Evolutionary conservation across 2,113 vertebrate species (phyloP).

Genomic region (Blennius ocellaris): DNA sequence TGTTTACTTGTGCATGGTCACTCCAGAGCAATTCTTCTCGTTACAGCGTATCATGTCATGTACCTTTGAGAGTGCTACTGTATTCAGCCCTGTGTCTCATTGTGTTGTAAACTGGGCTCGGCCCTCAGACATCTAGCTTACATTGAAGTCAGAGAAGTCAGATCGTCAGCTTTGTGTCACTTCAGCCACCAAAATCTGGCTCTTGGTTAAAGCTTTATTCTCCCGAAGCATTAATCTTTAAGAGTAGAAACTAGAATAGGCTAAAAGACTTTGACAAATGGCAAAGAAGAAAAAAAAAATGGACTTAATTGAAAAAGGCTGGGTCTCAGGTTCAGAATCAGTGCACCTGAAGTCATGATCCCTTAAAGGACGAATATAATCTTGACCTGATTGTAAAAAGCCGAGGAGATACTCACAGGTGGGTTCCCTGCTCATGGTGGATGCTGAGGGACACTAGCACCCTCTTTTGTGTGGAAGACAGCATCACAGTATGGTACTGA

Average conservation of each 20-base stretch:
- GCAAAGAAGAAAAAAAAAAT: too few relatives aligned
- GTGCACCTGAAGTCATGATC: constrained; percentile 62
- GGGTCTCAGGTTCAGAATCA: constrained; percentile 57
- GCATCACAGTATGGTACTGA: constrained; percentile 71
- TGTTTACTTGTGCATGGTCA: constrained; percentile 64
- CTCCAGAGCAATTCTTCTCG: constrained; percentile 36
- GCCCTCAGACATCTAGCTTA: constrained; percentile 50
- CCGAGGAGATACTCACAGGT: constrained; percentile 46
- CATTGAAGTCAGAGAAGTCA: constrained; percentile 52
- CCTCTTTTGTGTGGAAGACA: constrained; percentile 67
- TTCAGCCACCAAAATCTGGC: constrained; percentile 3
- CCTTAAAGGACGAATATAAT: constrained; percentile 51
- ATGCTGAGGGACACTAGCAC: constrained; percentile 65
- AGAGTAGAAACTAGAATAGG: constrained; percentile 41
- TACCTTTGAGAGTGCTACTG: constrained; percentile 52
- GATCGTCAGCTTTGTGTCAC: constrained; percentile 41
- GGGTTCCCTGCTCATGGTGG: constrained; percentile 55
- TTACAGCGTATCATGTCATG: constrained; percentile 61
- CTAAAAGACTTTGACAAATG: constrained; percentile 14
- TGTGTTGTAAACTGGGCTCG: constrained; percentile 52
- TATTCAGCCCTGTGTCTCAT: constrained; percentile 29
- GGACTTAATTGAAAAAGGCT: constrained; percentile 18
- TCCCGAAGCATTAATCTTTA: constrained; percentile 19
- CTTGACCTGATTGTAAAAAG: constrained; percentile 55
- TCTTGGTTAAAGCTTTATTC: constrained; percentile 46